Evolutionary conservation across 2,113 vertebrate species (phyloP), one percentile per base, ranked within the genome.

Genomic region (Scartelaos histophorus): DNA sequence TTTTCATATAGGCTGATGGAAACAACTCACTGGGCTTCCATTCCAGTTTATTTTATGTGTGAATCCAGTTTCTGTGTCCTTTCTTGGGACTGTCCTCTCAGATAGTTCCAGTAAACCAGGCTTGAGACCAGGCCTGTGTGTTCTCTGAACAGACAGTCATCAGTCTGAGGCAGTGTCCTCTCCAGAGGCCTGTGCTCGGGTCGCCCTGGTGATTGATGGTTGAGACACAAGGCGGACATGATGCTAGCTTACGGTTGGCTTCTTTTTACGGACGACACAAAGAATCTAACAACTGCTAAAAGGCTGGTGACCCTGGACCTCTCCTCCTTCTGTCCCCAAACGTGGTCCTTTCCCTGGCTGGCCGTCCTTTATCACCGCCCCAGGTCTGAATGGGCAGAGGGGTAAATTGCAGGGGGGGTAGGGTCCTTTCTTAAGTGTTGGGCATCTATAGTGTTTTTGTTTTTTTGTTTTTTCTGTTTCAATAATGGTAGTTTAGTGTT

Each of bases 211-310:
- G 29, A 94, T 91, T 93, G 70, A 92, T 93, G 89, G 94, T 78
- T 79, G 22, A 88, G 75, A 90, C 90, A 87, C 81, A 91, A 92
- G 92, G 91, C 93, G 67, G 79, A 81, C 89, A 91, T 90, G 92
- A 94, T 95, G 95, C 94, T 96, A 94, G 93, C 93, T 94, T 95
- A 92, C 88, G 90, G 94, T 91, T 89, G 60, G 90, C 92, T 91
- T 95, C 91, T 94, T 96, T 97, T 94, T 96, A 91, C 78, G 74
- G 77, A 87, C 88, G 93, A 94, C 92, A 96, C 96, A 96, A 96
- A 96, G 93, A 94, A 94, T 84, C 82, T 92, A 93, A 93, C 89
- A 93, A 91, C 94, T 94, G 94, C 92, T 94, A 92, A 82, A 94
- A 90, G 93, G 94, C 94, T 91, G 82, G 92, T 94, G 93, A 93